Evolutionary conservation across 2,113 vertebrate genomes (phyloP).

Genomic region (Onychostruthus taczanowskii): DNA sequence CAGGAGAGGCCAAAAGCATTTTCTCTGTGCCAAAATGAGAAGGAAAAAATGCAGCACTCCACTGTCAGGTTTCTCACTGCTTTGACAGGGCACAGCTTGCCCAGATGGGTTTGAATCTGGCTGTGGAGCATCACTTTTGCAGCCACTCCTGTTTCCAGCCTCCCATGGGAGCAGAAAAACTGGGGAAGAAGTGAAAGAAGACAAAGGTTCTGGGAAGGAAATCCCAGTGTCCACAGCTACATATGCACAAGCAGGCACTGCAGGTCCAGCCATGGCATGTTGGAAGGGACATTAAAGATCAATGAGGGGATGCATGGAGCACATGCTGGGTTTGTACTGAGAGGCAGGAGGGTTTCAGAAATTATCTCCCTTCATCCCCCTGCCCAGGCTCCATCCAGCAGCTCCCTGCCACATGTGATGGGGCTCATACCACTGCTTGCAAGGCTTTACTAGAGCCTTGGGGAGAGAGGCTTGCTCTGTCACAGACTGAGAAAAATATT

Average conservation of each 20-base stretch:
- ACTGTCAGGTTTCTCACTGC: background rate
- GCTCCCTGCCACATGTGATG: background rate
- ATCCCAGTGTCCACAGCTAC: rapidly evolving
- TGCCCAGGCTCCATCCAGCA: background rate
- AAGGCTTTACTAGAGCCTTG: background rate
- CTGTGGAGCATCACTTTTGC: background rate
- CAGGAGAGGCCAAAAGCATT: background rate
- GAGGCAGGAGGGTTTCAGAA: background rate
- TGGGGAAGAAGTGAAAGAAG: background rate
- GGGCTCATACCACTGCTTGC: rapidly evolving
- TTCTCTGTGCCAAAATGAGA: background rate
- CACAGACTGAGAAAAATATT: background rate
- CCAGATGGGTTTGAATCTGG: rapidly evolving
- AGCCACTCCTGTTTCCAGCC: background rate
- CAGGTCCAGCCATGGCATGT: background rate
- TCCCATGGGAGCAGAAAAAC: background rate
- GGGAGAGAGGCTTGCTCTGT: background rate
- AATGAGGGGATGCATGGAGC: rapidly evolving
- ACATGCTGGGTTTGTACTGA: background rate
- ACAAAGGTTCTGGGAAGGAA: background rate
- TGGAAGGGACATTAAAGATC: background rate
- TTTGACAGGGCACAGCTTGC: background rate
- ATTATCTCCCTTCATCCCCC: rapidly evolving
- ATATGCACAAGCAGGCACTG: rapidly evolving
- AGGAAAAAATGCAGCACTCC: background rate